phyloP scores from a whole-genome alignment of 1,140 invertebrate genomes.

The Leptoteleia sp. region DNA sequence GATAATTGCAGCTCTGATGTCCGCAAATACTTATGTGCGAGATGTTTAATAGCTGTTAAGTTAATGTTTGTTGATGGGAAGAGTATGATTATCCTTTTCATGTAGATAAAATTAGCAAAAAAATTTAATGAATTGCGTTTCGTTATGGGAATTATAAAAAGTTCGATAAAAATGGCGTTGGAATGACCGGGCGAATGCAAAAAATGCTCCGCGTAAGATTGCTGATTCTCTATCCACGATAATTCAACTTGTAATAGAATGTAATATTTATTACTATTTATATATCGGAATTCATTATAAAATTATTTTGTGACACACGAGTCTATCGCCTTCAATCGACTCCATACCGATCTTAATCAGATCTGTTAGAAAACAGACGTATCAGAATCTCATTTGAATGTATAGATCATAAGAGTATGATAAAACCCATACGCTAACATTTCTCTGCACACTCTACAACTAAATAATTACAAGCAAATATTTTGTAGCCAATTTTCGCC shows the following conservation, averaged over 20 bases:
- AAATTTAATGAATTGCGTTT: constrained; percentile 37
- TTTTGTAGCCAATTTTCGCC: constrained; percentile 6
- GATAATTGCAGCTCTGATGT: constrained; percentile 22
- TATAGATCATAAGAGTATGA: constrained; percentile 43
- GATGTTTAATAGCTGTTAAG: constrained; percentile 34
- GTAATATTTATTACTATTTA: constrained; percentile 63
- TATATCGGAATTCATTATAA: constrained; percentile 60
- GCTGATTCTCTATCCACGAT: constrained; percentile 49
- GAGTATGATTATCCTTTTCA: constrained; percentile 40
- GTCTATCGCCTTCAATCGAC: constrained; percentile 57
- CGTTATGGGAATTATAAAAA: constrained; percentile 22
- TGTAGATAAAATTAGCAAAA: constrained; percentile 32
- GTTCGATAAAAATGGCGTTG: constrained; percentile 24
- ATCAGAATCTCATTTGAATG: constrained; percentile 60
- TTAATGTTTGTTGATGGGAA: constrained; percentile 19
- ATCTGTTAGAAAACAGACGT: constrained; percentile 55
- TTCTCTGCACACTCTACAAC: constrained; percentile 14
- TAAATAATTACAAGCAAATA: constrained; percentile 28
- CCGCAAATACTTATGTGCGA: constrained; percentile 15
- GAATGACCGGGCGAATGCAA: constrained; percentile 43
- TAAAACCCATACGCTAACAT: constrained; percentile 35
- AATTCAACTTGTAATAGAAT: constrained; percentile 55
- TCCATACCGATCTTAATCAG: constrained; percentile 59
- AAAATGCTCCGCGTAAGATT: constrained; percentile 37
- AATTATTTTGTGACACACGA: constrained; percentile 61